Evolutionary conservation across 2,888 invertebrate species (phyloP).

Genomic region (Mesoligia furuncula): DNA sequence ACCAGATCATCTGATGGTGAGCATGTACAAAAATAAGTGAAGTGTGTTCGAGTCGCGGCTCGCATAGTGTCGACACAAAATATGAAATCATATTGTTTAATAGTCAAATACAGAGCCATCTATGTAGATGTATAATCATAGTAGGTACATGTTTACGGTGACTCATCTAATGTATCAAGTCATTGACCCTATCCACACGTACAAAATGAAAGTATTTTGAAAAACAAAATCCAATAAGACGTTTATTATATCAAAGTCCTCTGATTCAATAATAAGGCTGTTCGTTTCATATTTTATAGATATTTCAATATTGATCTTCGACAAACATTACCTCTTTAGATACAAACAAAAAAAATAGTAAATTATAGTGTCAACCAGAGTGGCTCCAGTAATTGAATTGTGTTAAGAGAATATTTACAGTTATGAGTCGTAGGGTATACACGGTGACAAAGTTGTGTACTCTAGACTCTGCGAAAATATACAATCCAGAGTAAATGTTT

Average conservation of each 20-base stretch:
- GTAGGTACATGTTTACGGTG: conserved; percentile 73
- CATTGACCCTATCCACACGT: conserved; percentile 84
- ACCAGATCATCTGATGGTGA: conserved; percentile 93
- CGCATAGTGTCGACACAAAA: conserved; percentile 81
- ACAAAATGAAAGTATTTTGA: conserved; percentile 83
- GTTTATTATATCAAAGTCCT: conserved; percentile 82
- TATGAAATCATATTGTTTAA: conserved; percentile 84
- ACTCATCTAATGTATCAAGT: conserved; percentile 71
- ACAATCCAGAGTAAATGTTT: conserved; percentile 62
- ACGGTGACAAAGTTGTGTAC: conserved; percentile 69
- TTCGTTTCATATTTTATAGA: conserved; percentile 83
- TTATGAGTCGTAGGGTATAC: conserved; percentile 72
- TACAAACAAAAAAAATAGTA: conserved; percentile 83
- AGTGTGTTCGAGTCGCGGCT: conserved; percentile 78
- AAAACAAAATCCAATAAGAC: conserved; percentile 74
- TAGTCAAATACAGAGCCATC: conserved; percentile 89
- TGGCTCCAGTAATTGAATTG: conserved; percentile 77
- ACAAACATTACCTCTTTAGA: conserved; percentile 85
- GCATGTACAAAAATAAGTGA: conserved; percentile 91
- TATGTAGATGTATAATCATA: conserved; percentile 83
- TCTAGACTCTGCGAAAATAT: conserved; percentile 50
- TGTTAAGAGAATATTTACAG: conserved; percentile 74
- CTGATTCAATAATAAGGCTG: conserved; percentile 80
- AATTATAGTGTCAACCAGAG: conserved; percentile 82
- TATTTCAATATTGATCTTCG: conserved; percentile 80